Base-by-base conservation (phyloP, 2,888 invertebrate genomes). In the Drosophila ezoana region DNA sequence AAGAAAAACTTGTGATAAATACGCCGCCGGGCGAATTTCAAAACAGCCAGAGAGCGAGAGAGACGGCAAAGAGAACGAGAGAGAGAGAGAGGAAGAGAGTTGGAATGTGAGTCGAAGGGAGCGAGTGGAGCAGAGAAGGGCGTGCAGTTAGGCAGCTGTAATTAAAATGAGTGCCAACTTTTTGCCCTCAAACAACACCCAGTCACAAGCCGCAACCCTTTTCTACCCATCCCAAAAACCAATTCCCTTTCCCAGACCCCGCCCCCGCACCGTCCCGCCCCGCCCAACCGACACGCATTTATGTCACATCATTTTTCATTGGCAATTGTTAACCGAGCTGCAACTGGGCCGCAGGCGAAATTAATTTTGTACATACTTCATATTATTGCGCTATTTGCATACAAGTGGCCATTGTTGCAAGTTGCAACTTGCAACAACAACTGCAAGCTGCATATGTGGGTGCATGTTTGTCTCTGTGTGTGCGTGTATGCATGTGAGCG, bases 1-100 rank as follows among this genome's bases (percentile, higher is more conserved):
- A 90, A 90, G 91, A 90, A 91, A 91, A 90, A 91, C 91, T 90
- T 90, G 90, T 91, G 91, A 90, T 91, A 90, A 91, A 91, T 90
- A 90, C 71, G 81, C 90, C 84, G 14, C 47, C n/a, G 66, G 90
- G 58, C 37, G 62, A 81, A 89, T 90, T 89, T 90, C 90, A 90
- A 91, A 91, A 89, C 90, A 90, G 82, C 76, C 63, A 54, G 60
- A 45, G 57, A 38, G 35, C 32, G 28, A 44, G 37, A 11, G 14
- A 58, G 23, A 35, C 37, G 20, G 40, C 43, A 18, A 53, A 44
- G 23, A 53, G 16, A 41, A 20, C 23, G 28, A 6, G 23, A 23
- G 38, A 45, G 38, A 60, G 8, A 33, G 47, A 16, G 49, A 35
- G 33, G 45, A 32, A 47, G 32, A 13, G 56, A 14, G 43, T 10